Evolutionary conservation across 1,140 invertebrate species (phyloP), one percentile per base, ranked within the genome.

Genomic region (Trichonephila inaurata): DNA sequence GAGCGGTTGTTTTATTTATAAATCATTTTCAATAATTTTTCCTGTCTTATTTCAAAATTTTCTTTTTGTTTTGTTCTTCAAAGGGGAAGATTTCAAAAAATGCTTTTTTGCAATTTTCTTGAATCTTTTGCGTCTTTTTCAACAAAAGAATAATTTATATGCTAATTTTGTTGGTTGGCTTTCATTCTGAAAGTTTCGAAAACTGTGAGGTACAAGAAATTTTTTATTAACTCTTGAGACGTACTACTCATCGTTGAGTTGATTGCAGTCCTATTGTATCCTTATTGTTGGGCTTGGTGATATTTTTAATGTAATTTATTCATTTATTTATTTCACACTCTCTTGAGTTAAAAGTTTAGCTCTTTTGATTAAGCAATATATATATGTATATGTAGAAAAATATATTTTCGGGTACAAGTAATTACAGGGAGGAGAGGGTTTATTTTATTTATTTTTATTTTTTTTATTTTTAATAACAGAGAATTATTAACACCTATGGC

Each of bases 71-170:
- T 77, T 18, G 6, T 77, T 16, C 72, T 18, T 28, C 28, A 77
- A 14, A 44, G 19, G 19, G 7, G 19, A 87, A 87, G 85, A 87
- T 64, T 87, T 64, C 12, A 28, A 40, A 87, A 66, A 64, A 64
- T 64, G 33, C 64, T 18, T 87, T 60, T 40, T 62, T n/a, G 61
- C 28, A 33, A 87, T 62, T 87, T 87, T 61, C 85, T 87, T 40
- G 64, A 87, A 87, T 61, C 58, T 60, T 87, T 40, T 10, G 85
- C 85, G 61, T 60, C 58, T 64, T 87, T 10, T 33, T 28, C n/a
- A 64, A 87, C 24, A 87, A 64, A 64, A 60, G n/a, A 60, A 87
- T 87, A 21, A 87, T 87, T 87, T 87, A 87, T 87, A 87, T 87
- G 85, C 85, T 87, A 87, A 87, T 87, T 87, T 64, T 83, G 44